Evolutionary conservation across 1,140 invertebrate genomes (phyloP).

Genomic region (Oreohelix idahoensis): DNA sequence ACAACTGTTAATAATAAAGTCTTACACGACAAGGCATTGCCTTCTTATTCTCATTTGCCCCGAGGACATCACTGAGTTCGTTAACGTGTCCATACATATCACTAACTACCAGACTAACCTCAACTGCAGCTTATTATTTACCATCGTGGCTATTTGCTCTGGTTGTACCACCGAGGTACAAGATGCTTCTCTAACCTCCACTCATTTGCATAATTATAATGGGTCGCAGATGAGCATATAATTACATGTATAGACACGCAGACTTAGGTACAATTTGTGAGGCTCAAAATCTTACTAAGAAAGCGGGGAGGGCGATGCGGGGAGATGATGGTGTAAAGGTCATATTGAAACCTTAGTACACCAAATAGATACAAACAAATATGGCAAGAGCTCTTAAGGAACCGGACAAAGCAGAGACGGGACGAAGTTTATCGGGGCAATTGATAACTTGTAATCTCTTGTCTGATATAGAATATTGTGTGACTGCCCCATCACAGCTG

Average conservation of each 20-base stretch:
- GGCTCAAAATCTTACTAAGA: not conserved
- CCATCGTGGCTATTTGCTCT: not conserved
- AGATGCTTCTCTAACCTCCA: not conserved
- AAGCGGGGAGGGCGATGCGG: not conserved
- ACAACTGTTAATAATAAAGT: too few relatives aligned
- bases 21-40: too few relatives aligned
- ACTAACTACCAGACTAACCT: too few relatives aligned
- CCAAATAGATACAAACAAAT: not conserved
- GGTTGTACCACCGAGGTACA: not conserved
- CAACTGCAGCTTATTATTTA: not conserved
- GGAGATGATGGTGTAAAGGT: not conserved
- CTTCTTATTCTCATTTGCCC: too few relatives aligned
- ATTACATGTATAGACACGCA: not conserved
- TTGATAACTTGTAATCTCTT: not conserved
- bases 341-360: not conserved
- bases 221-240: not conserved
- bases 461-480: not conserved
- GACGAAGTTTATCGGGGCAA: not conserved
- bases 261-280: not conserved
- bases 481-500: not conserved
- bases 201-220: not conserved
- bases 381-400: not conserved
- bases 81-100: not conserved
- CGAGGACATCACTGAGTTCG: too few relatives aligned
- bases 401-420: not conserved